Evolutionary conservation across 1,140 invertebrate genomes (phyloP), one percentile per base, ranked within the genome.

Genomic region (Cydia amplana): DNA sequence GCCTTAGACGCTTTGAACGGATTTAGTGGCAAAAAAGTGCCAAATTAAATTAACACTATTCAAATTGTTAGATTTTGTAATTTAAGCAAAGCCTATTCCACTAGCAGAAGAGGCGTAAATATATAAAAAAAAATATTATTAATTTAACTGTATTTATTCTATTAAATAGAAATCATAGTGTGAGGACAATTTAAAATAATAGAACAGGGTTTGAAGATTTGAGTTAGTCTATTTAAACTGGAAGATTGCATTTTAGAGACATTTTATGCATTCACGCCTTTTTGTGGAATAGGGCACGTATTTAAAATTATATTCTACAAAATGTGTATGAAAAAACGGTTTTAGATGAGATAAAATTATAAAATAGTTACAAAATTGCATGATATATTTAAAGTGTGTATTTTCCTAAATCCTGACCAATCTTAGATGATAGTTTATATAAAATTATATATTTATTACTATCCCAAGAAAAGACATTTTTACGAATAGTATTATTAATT

Each of bases 401-500:
- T 85, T 85, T 74, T 90, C 89, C 90, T 90, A 88, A 87, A 85
- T 85, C 88, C 88, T 83, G 89, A 91, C 89, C 91, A 91, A 92
- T 90, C 85, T 90, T 86, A 90, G 86, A 79, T 84, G 80, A 86
- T 91, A 91, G 89, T 87, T 87, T 82, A 85, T 85, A 85, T 85
- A 82, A 86, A 84, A 80, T 60, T 83, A 84, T 91, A 91, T 92
- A 92, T 92, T 92, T 92, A 92, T 92, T 91, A 90, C 82, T 90
- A 87, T 86, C 88, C 87, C 85, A 84, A 87, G 76, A 91, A 90
- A 92, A 92, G 89, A 91, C 89, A 91, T 92, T 92, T 92, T 92
- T 92, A 92, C 91, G 89, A 88, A 92, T 92, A 91, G 91, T 92
- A 92, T 92, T 92, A 92, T 91, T 92, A 92, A 91, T 91, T 86